Percentiles rank a stretch among this genome's conserved stretches.
Conservation (phyloP, 2,797 vertebrate species). For the Momotus momota region DNA sequence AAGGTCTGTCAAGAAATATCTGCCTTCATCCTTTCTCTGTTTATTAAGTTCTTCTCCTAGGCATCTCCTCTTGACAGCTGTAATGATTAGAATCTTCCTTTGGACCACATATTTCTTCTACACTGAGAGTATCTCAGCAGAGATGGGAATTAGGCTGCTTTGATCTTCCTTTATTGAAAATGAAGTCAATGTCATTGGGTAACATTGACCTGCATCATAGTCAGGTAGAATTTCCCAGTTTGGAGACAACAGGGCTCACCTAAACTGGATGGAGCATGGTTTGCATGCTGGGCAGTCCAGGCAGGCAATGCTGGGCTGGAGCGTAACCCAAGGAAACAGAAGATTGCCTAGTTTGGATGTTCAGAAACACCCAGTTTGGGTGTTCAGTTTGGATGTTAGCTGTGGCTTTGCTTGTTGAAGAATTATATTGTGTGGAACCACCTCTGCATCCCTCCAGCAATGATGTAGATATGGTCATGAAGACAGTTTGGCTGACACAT, state of each 20-base stretch:
- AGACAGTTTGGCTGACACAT: background rate
- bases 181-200: background rate
- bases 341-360: background rate
- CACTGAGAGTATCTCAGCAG: background rate
- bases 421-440: background rate
- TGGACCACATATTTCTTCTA: background rate
- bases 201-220: background rate
- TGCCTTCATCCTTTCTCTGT: background rate
- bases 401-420: background rate
- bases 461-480: background rate
- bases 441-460: background rate
- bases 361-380: background rate
- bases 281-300: background rate
- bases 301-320: background rate
- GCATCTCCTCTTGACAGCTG: background rate
- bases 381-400: background rate
- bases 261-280: background rate
- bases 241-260: background rate
- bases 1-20: background rate
- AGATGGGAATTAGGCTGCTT: background rate
- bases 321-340: background rate
- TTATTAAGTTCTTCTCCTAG: background rate
- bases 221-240: background rate
- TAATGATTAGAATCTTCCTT: background rate
- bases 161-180: background rate